Evolutionary conservation across 64 coral and sea anemone species (phyloP), one percentile per base, ranked within the genome.

Genomic region (Montipora sp.): DNA sequence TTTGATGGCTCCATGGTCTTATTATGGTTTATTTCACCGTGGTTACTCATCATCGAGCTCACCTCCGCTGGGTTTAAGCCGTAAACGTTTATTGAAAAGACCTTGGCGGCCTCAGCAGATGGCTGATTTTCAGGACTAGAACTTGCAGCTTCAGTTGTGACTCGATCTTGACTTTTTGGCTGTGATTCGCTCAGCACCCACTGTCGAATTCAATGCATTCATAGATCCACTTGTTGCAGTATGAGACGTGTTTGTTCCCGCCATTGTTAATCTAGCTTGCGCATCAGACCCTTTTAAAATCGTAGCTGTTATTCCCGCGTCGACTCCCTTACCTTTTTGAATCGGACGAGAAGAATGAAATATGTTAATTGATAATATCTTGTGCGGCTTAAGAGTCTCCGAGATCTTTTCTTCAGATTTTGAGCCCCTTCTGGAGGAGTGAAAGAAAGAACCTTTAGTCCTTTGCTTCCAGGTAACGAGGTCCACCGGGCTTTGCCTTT

Each of bases 361-460:
- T 47, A 84, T 78, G 45, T 83, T 77, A 7, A 92, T 61, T 49
- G 73, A 79, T 19, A 72, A 72, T 50, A 80, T 6, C 36, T 91
- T 88, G 45, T 75, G 75, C 5, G 70, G 87, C 10, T 36, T 58
- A 2, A 13, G 10, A 2, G 12, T 24, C 2, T 76, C 51, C 13
- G 19, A n/a, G 27, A 8, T 24, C 51, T 59, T 88, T 10, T 14
- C 15, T 27, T 88, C 23, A 18, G 20, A 7, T 36, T 73, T 18
- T 51, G 44, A 7, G 46, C 5, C 1, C 21, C 48, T 74, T 77
- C 70, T 5, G 11, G 48, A 43, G 5, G 50, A 18, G 49, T 50
- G 10, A 77, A 73, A 43, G 72, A 75, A 73, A 75, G 48, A 23
- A 63, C 71, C 8, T 36, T 47, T 10, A 75, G 19, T 51, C 49